Percentiles rank a stretch among this genome's conserved stretches.
Evolutionary conservation across 2,797 vertebrate species (phyloP).

Genomic region (Acrocephalus scirpaceus): DNA sequence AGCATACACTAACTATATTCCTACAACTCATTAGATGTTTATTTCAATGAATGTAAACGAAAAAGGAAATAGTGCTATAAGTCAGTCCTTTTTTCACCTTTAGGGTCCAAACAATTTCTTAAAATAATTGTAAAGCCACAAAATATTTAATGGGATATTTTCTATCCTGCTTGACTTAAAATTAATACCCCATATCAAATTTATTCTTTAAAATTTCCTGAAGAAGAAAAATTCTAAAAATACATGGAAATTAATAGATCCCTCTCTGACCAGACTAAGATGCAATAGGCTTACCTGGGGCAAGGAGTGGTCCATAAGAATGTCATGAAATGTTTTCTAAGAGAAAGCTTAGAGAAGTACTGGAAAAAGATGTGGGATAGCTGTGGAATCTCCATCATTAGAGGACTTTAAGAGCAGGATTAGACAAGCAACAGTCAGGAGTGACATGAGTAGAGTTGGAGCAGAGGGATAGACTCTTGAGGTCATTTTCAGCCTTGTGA

Average conservation of each 20-base stretch:
- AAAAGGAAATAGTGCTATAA: not conserved
- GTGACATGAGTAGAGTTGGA: not conserved
- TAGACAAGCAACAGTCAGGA: not conserved
- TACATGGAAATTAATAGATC: not conserved
- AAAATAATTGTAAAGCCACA: not conserved
- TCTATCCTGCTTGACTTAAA: not conserved
- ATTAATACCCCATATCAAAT: accelerated
- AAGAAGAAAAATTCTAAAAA: not conserved
- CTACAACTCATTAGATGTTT: not conserved
- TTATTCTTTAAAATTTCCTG: not conserved
- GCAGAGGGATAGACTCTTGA: not conserved
- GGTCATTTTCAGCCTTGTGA: conserved; percentile 1
- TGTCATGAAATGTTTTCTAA: not conserved
- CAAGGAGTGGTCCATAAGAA: not conserved
- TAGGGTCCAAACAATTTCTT: not conserved
- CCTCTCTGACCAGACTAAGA: not conserved
- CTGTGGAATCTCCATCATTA: not conserved
- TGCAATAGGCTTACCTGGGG: not conserved
- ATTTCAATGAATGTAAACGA: not conserved
- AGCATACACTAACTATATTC: accelerated
- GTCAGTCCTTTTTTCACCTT: not conserved
- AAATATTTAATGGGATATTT: not conserved
- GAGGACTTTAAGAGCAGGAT: not conserved
- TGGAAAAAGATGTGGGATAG: not conserved
- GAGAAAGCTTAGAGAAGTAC: not conserved